These are phyloP conservation scores for Adineta ricciae DNA, from an alignment of 2,888 invertebrate species.

Conservation along the genomic window DNA sequence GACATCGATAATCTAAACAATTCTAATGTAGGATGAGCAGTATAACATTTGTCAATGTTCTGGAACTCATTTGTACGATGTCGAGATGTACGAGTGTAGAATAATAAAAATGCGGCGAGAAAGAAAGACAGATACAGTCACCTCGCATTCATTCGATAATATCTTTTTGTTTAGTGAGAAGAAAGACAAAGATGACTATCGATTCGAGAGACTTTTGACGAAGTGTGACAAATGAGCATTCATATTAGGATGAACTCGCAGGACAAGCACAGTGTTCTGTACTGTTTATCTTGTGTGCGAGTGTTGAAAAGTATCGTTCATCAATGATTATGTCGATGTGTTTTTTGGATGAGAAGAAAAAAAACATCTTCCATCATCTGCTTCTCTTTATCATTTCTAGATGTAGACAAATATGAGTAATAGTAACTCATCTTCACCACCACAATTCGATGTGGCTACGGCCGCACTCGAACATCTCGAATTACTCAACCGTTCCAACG, in stretches of 20 bases:
- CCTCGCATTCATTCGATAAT: neutral
- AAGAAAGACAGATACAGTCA: neutral
- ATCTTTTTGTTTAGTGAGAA: neutral
- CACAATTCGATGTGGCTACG: conserved; percentile 7
- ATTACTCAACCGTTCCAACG: neutral
- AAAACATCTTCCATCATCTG: neutral
- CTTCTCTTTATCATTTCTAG: neutral
- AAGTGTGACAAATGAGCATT: neutral
- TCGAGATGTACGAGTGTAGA: neutral
- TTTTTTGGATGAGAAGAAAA: neutral
- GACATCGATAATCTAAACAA: neutral
- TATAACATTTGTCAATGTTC: neutral
- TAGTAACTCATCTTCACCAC: neutral
- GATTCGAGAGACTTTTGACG: too few relatives aligned
- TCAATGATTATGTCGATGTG: neutral
- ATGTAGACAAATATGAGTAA: neutral
- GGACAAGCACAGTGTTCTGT: neutral
- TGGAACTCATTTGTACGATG: conserved; percentile 1
- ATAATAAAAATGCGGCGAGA: neutral
- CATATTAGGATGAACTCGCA: neutral
- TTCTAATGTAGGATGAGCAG: neutral
- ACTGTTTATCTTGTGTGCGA: neutral
- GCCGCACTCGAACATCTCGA: conserved; percentile 18
- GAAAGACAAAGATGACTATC: neutral
- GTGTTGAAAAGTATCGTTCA: neutral